These are phyloP conservation scores for Mesoclemmys tuberculata DNA, from an alignment of 2,113 vertebrate genomes.

Conservation along the genomic window DNA sequence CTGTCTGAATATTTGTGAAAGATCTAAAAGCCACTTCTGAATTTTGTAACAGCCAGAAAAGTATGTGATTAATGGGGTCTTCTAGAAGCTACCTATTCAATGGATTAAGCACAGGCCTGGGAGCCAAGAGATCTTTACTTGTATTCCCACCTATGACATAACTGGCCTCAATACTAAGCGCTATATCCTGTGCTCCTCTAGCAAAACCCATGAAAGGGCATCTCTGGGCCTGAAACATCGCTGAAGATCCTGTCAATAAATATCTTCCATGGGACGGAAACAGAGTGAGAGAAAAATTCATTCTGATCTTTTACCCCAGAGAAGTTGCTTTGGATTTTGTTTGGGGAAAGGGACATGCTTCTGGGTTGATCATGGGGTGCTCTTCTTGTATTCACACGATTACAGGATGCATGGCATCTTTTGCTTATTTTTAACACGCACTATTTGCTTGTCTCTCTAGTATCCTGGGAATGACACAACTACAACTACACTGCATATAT, in stretches of 20 bases:
- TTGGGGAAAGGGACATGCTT: neutral
- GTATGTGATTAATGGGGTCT: neutral
- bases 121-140: neutral
- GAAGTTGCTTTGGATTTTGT: neutral
- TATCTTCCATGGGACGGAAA: neutral
- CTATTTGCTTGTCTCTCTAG: neutral
- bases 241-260: neutral
- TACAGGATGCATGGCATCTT: neutral
- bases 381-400: neutral
- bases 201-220: neutral
- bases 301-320: neutral
- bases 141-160: neutral
- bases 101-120: neutral
- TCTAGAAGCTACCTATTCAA: neutral
- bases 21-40: neutral
- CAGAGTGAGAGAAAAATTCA: neutral
- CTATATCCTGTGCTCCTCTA: neutral
- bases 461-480: neutral
- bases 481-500: neutral
- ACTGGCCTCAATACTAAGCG: neutral
- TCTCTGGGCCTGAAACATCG: neutral
- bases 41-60: neutral
- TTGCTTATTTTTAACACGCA: neutral
- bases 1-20: neutral
- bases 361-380: neutral